Evolutionary conservation across 2,888 invertebrate species (phyloP).

Genomic region (Cryptus viduatorius): DNA sequence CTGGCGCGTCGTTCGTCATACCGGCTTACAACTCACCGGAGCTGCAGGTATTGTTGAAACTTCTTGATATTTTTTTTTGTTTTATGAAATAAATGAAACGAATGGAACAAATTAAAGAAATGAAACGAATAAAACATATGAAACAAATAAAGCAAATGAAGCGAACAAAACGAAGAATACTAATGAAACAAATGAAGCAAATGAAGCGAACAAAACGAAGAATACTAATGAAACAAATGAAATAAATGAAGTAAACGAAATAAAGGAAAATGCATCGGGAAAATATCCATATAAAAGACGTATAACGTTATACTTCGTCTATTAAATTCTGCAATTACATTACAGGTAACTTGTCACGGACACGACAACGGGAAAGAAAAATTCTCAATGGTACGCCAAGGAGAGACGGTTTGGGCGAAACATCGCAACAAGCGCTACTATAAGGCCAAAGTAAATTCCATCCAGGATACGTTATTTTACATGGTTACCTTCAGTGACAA

Average conservation of each 20-base stretch:
- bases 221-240: no score
- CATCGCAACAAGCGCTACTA: constrained; percentile 88
- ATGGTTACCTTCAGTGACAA: constrained; percentile 88
- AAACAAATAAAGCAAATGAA: no score
- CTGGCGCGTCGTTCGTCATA: constrained; percentile 85
- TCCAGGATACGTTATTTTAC: constrained; percentile 86
- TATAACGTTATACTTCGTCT: constrained; percentile 10
- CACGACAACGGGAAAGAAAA: constrained; percentile 80
- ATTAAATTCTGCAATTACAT: constrained; percentile 9
- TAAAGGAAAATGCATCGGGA: neutral
- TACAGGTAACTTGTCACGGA: constrained; percentile 80
- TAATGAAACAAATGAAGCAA: no score
- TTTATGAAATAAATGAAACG: no score
- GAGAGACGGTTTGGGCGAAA: constrained; percentile 87
- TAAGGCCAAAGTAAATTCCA: constrained; percentile 86
- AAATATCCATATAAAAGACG: neutral
- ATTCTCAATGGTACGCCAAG: constrained; percentile 78
- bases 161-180: no score
- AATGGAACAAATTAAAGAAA: no score
- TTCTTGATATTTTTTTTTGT: neutral
- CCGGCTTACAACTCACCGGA: constrained; percentile 79
- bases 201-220: no score
- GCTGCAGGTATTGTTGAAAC: constrained; percentile 74
- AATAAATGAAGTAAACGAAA: neutral
- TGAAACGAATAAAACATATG: no score